Percentiles rank a stretch among this genome's conserved stretches.
Conservation (phyloP, 2,888 invertebrate genomes). For the Thecocarcelia acutangulata region DNA sequence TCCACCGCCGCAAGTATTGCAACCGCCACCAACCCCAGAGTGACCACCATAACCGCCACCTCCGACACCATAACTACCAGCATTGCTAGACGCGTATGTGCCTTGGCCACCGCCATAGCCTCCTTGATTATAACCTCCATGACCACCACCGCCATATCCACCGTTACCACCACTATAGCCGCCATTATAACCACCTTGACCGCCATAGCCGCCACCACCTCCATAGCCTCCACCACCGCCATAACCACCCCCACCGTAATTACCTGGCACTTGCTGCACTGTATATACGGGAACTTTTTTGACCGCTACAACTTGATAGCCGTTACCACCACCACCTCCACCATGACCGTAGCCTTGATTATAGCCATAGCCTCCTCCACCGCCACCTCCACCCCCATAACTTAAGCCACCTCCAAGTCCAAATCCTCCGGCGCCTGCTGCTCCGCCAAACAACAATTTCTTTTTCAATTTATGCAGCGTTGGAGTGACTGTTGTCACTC, state of each 20-base stretch:
- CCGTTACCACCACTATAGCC: constrained; percentile 58
- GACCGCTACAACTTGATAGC: constrained; percentile 57
- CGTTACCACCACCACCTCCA: constrained; percentile 58
- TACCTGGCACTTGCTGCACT: constrained; percentile 53
- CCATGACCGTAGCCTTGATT: constrained; percentile 46
- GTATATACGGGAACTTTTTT: constrained; percentile 65
- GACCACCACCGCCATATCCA: constrained; percentile 12
- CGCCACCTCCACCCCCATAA: constrained; percentile 35
- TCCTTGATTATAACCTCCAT: constrained; percentile 53
- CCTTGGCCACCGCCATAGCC: constrained; percentile 53
- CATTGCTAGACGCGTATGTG: constrained; percentile 40
- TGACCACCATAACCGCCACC: constrained; percentile 32
- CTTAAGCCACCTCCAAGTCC: constrained; percentile 41
- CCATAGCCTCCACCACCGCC: constrained; percentile 39
- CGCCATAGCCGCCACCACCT: constrained; percentile 24
- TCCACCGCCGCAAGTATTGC: constrained; percentile 54
- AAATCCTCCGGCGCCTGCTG: constrained; percentile 58
- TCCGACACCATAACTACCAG: constrained; percentile 39
- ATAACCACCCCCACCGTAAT: constrained; percentile 55
- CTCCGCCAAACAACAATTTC: constrained; percentile 59
- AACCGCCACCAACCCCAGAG: constrained; percentile 39
- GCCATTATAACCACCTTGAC: constrained; percentile 51
- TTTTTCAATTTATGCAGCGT: constrained; percentile 68
- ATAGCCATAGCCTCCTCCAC: constrained; percentile 32
- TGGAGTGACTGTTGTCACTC: constrained; percentile 58